phyloP scores from a whole-genome alignment of 1,140 invertebrate species.

The Lamellibrachia luymesi region DNA sequence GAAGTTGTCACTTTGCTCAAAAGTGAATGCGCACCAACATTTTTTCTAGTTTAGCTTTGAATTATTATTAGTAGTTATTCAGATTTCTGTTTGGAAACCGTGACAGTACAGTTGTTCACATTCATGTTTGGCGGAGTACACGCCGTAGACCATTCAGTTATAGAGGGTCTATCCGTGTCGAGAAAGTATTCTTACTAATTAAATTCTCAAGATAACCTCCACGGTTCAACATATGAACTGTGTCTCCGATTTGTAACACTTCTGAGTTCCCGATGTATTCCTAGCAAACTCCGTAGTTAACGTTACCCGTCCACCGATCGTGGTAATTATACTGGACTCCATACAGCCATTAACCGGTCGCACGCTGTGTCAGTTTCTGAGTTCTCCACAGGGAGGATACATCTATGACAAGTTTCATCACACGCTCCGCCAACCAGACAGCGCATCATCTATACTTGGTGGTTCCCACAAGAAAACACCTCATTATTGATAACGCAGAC shows the following conservation, averaged over 20 bases:
- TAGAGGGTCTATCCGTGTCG: too few relatives aligned
- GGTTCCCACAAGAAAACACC: neutral
- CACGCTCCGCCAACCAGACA: neutral
- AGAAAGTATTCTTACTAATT: too few relatives aligned
- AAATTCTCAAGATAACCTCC: too few relatives aligned
- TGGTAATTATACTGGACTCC: neutral
- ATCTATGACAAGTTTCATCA: neutral
- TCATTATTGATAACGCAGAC: neutral
- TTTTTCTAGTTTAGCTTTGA: too few relatives aligned
- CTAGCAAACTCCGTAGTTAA: neutral
- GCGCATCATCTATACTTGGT: neutral
- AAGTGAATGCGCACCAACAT: too few relatives aligned
- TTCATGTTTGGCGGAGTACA: too few relatives aligned
- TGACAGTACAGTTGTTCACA: neutral
- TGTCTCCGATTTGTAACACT: neutral
- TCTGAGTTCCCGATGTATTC: neutral
- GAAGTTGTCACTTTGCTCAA: too few relatives aligned
- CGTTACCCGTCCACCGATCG: neutral
- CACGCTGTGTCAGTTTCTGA: neutral
- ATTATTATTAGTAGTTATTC: neutral
- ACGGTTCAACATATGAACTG: neutral
- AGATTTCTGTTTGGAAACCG: neutral
- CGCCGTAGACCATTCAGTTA: too few relatives aligned
- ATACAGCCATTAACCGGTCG: neutral
- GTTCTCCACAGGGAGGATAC: neutral